Evolutionary conservation across 2,888 invertebrate species (phyloP), one percentile per base, ranked within the genome.

Genomic region (Drosophila fulvimacula): DNA sequence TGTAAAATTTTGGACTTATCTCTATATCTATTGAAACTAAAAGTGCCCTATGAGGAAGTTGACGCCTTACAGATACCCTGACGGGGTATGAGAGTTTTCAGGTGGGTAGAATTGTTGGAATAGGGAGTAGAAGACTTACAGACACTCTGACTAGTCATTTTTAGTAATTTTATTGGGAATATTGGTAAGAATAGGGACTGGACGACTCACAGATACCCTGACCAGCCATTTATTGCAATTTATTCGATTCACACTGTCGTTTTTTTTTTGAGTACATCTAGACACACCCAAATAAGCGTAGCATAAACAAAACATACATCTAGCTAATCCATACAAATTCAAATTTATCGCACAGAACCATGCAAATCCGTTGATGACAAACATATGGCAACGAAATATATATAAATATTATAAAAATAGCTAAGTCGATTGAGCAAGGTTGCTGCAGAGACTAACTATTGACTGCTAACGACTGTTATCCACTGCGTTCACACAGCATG

Each of bases 401-500:
- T 24, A 4, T 4, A 44, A 15, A 24, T 24, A 7, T 15, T 21
- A 44, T 21, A 15, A 15, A 7, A 21, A 42, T 21, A 13, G 21
- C 21, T 6, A 19, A 32, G 3, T 49, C 19, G 10, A 32, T 3
- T 49, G 17, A 21, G 1, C 44, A 9, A 7, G 42, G 21, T 7
- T 24, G 4, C 24, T 4, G 24, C 4, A 27, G 27, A 6, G 1
- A 10, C 13, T 6, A 5, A 11, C 30, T 19, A 4, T 19, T 19
- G 34, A 11, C 17, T 10, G 2, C 21, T 10, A 15, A 2, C 1
- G 17, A 17, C 27, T 19, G n/a, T n/a, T n/a, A n/a, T n/a, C n/a
- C n/a, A n/a, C 34, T 21, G n/a, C 4, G 15, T 17, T 1, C 21
- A n/a, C 10, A 4, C 32, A 58, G 24, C 1, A 73, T 73, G 72